Base-by-base conservation (phyloP, 2,113 vertebrate species). In the Paratilapia polleni region DNA sequence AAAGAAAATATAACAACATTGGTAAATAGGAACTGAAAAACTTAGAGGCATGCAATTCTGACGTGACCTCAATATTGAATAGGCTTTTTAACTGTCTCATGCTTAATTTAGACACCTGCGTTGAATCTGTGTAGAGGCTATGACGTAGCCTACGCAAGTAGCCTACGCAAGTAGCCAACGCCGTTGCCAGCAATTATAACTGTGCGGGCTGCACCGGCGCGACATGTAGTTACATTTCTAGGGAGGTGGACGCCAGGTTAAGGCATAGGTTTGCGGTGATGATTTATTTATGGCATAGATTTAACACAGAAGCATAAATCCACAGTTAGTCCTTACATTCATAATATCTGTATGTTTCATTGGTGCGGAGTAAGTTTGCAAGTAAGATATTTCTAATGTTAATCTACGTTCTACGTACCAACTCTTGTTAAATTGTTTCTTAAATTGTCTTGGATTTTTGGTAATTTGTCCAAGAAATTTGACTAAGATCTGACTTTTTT, bases 91-190 rank as follows among this genome's bases (percentile, higher is more conserved):
- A 13, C 24, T 52, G 24, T 17, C 43, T 13, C 9, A 28, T 11
- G 64, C 64, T 28, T 68, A 24, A 47, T 12, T 47, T 19, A 68
- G 15, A 28, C 64, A 19, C 49, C 14, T 43, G 41, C 12, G 12
- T 4, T 19, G 0, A 68, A 26, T 49, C 41, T 70, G 14, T 49
- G 24, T 49, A 19, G 22, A 28, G 22, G 14, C 22, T 47, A 68
- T 0, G 0, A 22, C 8, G 43, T 68, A 68, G 43, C 22, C n/a
- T n/a, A n/a, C n/a, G n/a, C n/a, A n/a, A n/a, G 43, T 68, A 68
- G 26, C 22, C 64, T 47, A 28, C 64, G 5, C 47, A 43, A 43
- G 41, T 43, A 11, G 41, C 4, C 12, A 1, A 43, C 4, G 12
- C 41, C 12, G 12, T 43, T 43, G 41, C 12, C 41, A 31, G 28